These are phyloP conservation scores for Netelia melanura DNA, from an alignment of 2,888 invertebrate species.

Conservation along the genomic window DNA sequence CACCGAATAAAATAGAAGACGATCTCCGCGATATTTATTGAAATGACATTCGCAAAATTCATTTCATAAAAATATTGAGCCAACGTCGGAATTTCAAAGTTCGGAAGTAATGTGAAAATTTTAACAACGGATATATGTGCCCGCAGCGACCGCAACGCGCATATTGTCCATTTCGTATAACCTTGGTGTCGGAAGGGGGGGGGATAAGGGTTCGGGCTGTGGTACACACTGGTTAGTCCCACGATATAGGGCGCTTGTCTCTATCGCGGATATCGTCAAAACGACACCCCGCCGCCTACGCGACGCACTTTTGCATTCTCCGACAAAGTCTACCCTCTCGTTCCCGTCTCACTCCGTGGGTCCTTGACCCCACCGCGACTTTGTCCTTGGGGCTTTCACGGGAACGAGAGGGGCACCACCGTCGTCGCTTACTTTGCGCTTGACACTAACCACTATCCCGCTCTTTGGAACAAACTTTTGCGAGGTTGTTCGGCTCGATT, in stretches of 20 bases:
- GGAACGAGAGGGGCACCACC: conserved; percentile 63
- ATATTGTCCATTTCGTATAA: no score
- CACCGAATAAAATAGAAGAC: neutral
- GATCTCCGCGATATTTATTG: neutral
- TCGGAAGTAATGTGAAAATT: neutral
- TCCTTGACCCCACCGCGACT: conserved; percentile 82
- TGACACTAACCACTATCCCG: conserved; percentile 79
- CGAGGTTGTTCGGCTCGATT: conserved; percentile 54
- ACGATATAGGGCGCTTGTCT: no score
- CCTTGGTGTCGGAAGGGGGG: no score
- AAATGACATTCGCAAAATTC: neutral
- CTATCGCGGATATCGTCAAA: neutral
- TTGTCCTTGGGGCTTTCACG: conserved; percentile 76
- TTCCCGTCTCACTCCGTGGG: conserved; percentile 76
- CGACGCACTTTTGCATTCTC: neutral
- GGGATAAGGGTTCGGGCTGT: no score
- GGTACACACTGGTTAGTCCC: no score
- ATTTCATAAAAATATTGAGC: neutral
- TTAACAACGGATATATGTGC: neutral
- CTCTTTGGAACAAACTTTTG: conserved; percentile 78
- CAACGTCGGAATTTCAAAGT: neutral
- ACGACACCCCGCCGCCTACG: neutral
- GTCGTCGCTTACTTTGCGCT: conserved; percentile 78
- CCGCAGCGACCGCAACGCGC: neutral
- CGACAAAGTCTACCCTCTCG: neutral